Base-by-base conservation (phyloP, 2,888 invertebrate species). In the Melanophora roralis region DNA sequence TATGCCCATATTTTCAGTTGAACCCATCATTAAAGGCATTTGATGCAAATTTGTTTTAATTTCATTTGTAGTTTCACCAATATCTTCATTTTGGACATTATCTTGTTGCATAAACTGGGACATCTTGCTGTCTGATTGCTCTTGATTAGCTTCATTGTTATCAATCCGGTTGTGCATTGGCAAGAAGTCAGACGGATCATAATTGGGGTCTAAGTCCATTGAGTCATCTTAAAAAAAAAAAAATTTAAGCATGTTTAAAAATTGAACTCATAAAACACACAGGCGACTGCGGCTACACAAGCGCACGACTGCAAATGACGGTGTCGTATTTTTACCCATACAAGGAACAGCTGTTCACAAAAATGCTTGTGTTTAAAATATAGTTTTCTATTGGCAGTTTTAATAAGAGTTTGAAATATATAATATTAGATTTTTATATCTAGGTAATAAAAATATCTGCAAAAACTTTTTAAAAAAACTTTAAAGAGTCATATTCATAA, bases 161-260 rank as follows among this genome's bases (percentile, higher is more conserved):
- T 82, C 84, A 1, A 86, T 78, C 12, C 88, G 86, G 76, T 86
- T 89, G 64, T 92, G 92, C 89, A 94, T 86, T 57, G 87, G 91
- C 60, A 96, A 91, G 88, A 97, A 95, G 89, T 96, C 96, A 0
- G 96, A 95, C 0, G 96, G 95, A 90, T 97, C 96, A 89, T 97
- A 97, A 86, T 94, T 94, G 0, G 95, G 94, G 90, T 96, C 96
- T 21, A 94, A 92, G 83, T 94, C 94, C 91, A 94, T 93, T 74
- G 94, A 93, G 86, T 94, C 94, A 84, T 94, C 94, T 92, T 27
- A 27, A 5, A 27, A 27, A 27, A 27, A 5, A 27, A 6, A 27
- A 27, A 27, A 27, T 27, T 27, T 27, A 5, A 5, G 27, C 3
- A 27, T 27, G 6, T 27, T 27, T 3, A 27, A 27, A 27, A 27